Conservation (phyloP, 2,888 invertebrate species). For the Cerceris rybyensis region DNA sequence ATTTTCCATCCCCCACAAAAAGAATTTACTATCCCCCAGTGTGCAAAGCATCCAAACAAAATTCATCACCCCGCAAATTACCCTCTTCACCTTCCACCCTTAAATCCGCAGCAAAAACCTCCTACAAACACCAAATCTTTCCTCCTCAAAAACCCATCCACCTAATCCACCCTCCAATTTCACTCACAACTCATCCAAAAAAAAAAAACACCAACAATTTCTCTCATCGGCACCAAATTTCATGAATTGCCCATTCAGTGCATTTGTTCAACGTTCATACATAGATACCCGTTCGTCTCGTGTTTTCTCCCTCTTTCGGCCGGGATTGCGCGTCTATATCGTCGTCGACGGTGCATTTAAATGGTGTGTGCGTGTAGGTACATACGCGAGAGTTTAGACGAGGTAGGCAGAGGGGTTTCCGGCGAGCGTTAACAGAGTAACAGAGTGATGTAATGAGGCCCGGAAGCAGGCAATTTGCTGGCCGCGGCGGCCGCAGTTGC, state of each 20-base stretch:
- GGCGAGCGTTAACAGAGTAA: constrained; percentile 82
- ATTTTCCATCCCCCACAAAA: no score
- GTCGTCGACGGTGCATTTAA: constrained; percentile 68
- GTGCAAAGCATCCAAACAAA: no score
- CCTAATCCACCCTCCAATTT: neutral
- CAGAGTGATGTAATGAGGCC: constrained; percentile 82
- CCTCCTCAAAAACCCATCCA: neutral
- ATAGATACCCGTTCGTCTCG: neutral
- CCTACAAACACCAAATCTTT: no score
- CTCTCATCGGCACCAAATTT: neutral
- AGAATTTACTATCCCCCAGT: no score
- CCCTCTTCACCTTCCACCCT: no score
- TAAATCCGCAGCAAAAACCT: no score
- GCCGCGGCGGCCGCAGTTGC: constrained; percentile 80
- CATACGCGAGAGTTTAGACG: constrained; percentile 75
- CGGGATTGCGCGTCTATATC: constrained; percentile 64
- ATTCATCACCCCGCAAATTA: no score
- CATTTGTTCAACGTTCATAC: constrained; percentile 24
- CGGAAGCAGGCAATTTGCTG: constrained; percentile 82
- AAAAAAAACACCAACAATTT: neutral
- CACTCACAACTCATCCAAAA: neutral
- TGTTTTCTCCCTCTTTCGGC: constrained; percentile 59
- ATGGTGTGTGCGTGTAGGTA: constrained; percentile 71
- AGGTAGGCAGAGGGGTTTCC: constrained; percentile 81
- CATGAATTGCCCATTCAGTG: neutral